Evolutionary conservation across 2,113 vertebrate genomes (phyloP), one percentile per base, ranked within the genome.

Genomic region (Chrysochloris asiatica): DNA sequence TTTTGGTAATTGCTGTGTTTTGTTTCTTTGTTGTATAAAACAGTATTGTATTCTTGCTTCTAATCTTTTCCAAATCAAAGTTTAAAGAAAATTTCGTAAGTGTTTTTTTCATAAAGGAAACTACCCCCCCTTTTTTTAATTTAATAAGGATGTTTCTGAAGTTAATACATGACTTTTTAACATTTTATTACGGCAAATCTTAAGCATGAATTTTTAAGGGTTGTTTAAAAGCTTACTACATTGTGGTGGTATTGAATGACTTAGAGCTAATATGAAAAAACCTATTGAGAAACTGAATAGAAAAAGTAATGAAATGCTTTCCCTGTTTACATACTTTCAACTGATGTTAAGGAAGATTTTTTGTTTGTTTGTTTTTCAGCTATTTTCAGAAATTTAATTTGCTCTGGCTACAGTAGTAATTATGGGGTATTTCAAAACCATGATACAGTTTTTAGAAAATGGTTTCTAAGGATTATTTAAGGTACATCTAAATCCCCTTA

Each of bases 231-330:
- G 17, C 24, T 75, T 89, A 59, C 8, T 81, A 54, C 28, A 88
- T 48, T 69, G 54, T 88, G 67, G 52, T 83, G 22, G 54, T 94
- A 80, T n/a, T n/a, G n/a, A n/a, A 56, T 76, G 30, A 91, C 41
- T 84, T 65, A 84, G 54, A 92, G 48, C 22, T 86, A 76, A 85
- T 50, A 14, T 45, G 17, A 50, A 52, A 36, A 81, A 90, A 56
- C 72, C 33, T 93, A 50, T 13, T 77, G 48, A n/a, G 45, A 95
- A 88, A 76, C 82, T 52, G 47, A 81, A 48, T 88, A 88, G 83
- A 83, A 92, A 96, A 95, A 47, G 71, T 50, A 92, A 67, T 56
- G 30, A 91, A 83, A 33, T 83, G 38, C 54, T 81, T 95, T 93
- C 81, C 33, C 26, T 50, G 45, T 50, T 63, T 59, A 79, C 8